Evolutionary conservation across 2,113 vertebrate genomes (phyloP), one percentile per base, ranked within the genome.

Genomic region (Tilapia sparmanii): DNA sequence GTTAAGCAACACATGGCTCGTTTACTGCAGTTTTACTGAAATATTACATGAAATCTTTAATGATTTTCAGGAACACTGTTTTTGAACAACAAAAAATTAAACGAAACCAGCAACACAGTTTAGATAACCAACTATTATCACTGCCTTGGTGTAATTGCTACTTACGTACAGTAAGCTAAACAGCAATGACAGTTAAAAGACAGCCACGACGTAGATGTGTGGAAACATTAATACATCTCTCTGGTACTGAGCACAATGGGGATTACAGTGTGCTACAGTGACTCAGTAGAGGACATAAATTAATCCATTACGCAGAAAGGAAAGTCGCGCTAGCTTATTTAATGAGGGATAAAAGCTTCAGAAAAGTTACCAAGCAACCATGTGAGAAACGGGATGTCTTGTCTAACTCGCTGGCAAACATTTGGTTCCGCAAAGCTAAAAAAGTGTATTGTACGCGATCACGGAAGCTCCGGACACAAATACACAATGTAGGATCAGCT

Each of bases 311-410:
- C n/a, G 52, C 38, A 54, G 24, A n/a, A 3, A 10, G 24, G 6
- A 59, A 6, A 59, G 45, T 78, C 73, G 59, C 87, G 2, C 87
- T 91, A 94, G 90, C 91, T 84, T 45, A 12, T 78, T 84, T 22
- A 19, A 10, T 13, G 54, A 83, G 78, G 68, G 45, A 26, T 10
- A 26, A 31, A 12, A 2, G 10, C 19, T 22, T 7, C 24, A 55
- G 6, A 55, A 52, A 84, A 5, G 52, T 45, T 29, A 66, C 0
- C 33, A 6, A 12, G 4, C 3, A 50, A 11, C 9, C 4, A 10
- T 16, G 6, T 16, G 35, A 11, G 40, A 66, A 42, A 4, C 1
- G 6, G 6, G 4, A 7, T 29, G 3, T 9, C 12, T 45, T 33
- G 6, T 79, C 6, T 53, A 24, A 15, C 8, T 40, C 2, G 7